These are phyloP conservation scores for Aleiodes leptofemur DNA, from an alignment of 2,888 invertebrate genomes.

Conservation along the genomic window DNA sequence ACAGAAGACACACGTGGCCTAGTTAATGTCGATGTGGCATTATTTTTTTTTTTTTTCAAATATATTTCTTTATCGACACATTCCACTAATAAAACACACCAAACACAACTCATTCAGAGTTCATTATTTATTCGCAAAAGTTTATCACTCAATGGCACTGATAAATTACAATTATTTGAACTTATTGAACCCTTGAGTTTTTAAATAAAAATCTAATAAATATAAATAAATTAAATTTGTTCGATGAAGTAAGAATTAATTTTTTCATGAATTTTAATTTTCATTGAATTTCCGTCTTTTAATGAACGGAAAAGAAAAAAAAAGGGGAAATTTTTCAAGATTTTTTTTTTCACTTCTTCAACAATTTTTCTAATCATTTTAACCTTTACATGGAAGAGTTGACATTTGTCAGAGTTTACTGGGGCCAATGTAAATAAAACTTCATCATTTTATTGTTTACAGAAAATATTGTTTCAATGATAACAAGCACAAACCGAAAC, in stretches of 20 bases:
- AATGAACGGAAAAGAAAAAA: constrained; percentile 7
- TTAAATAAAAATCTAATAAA: constrained; percentile 6
- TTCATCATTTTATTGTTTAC: constrained; percentile 60
- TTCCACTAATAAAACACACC: constrained; percentile 1
- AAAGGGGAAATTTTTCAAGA: neutral
- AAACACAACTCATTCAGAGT: neutral
- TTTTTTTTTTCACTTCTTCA: constrained; percentile 58
- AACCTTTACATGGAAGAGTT: constrained; percentile 66
- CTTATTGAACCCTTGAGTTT: neutral
- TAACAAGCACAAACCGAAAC: constrained; percentile 14
- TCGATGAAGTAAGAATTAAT: neutral
- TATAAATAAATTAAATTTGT: constrained; percentile 20
- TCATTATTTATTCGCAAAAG: constrained; percentile 2
- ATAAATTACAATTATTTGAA: constrained; percentile 2
- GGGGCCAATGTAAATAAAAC: constrained; percentile 63
- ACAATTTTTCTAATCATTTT: constrained; percentile 59
- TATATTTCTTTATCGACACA: constrained; percentile 52
- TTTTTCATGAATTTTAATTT: neutral
- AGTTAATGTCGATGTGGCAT: constrained; percentile 56
- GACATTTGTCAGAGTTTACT: constrained; percentile 57
- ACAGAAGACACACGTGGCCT: constrained; percentile 61
- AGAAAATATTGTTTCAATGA: constrained; percentile 36
- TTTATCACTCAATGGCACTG: constrained; percentile 22
- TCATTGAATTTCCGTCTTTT: neutral
- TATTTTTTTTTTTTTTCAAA: constrained; percentile 42